These are phyloP conservation scores for Psittacara wagleri DNA, from an alignment of 2,113 vertebrate genomes.

Conservation along the genomic window DNA sequence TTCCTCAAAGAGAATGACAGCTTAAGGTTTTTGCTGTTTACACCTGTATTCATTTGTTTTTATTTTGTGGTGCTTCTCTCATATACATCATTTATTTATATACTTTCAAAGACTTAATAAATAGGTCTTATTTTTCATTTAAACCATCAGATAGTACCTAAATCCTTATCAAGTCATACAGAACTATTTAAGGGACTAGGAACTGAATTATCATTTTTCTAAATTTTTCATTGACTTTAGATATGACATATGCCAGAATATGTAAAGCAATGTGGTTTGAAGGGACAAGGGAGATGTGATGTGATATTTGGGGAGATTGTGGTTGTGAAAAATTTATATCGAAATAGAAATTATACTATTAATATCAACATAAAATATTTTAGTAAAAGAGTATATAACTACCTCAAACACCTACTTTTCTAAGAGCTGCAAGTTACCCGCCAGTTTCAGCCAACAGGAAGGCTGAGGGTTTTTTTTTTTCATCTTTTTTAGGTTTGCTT, in stretches of 20 bases:
- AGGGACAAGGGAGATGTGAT: not conserved
- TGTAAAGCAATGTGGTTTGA: not conserved
- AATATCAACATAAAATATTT: not conserved
- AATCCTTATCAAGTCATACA: not conserved
- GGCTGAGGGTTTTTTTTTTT: not conserved
- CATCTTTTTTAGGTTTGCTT: not conserved
- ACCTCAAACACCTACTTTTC: not conserved
- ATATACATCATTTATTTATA: not conserved
- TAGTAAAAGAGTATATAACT: not conserved
- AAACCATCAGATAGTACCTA: not conserved
- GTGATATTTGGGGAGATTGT: not conserved
- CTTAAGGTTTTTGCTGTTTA: not conserved
- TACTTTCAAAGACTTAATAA: not conserved
- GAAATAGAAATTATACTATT: not conserved
- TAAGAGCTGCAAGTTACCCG: not conserved
- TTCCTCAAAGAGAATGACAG: not conserved
- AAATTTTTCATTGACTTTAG: not conserved
- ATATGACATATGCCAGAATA: not conserved
- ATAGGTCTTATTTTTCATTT: not conserved
- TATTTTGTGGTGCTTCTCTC: not conserved
- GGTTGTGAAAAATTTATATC: not conserved
- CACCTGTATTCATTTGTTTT: accelerated
- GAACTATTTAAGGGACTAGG: not conserved
- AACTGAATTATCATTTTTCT: not conserved
- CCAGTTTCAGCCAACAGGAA: not conserved